Evolutionary conservation across 2,797 vertebrate genomes (phyloP), one percentile per base, ranked within the genome.

Genomic region (Dipus sagitta): DNA sequence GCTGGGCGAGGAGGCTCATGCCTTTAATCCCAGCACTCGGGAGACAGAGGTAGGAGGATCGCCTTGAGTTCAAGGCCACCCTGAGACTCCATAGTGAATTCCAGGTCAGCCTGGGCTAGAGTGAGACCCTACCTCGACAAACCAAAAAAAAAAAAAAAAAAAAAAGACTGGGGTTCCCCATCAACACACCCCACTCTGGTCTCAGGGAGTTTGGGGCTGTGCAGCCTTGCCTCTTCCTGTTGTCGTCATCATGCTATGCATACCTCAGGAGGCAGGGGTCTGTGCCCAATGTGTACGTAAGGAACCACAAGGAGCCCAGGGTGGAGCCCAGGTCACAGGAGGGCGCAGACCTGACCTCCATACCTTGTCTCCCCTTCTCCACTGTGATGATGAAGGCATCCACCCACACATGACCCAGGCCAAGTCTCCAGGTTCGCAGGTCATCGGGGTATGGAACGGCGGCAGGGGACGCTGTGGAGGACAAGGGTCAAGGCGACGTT

Each of bases 151-250:
- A 47, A 47, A 47, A 42, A 42, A 42, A 42, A 42, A 47, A 8
- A 47, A 1, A 47, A 47, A 47, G 47, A 11, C 47, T 47, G 6
- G 24, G 62, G 67, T 10, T 38, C 34, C 23, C 54, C 65, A 4
- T 60, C 0, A 0, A 24, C 15, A 8, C 0, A 0, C 3, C 30
- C 3, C 8, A 0, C 15, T 38, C 1, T 13, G 82, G 65, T 3
- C 34, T 20, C 47, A 6, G 3, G 42, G 62, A 32, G 28, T 34
- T 71, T 15, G 11, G 1, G 26, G 20, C 17, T 2, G 10, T 32
- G 24, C 54, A 60, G 26, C 23, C 15, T 2, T 11, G 62, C n/a
- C n/a, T 81, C 58, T 65, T 6, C 42, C 42, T 21, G 26, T 32
- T 76, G 28, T 7, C 4, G 23, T 1, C 2, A 15, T 17, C 60